Conservation (phyloP, 2,888 invertebrate species). For the Tetropium fuscum region DNA sequence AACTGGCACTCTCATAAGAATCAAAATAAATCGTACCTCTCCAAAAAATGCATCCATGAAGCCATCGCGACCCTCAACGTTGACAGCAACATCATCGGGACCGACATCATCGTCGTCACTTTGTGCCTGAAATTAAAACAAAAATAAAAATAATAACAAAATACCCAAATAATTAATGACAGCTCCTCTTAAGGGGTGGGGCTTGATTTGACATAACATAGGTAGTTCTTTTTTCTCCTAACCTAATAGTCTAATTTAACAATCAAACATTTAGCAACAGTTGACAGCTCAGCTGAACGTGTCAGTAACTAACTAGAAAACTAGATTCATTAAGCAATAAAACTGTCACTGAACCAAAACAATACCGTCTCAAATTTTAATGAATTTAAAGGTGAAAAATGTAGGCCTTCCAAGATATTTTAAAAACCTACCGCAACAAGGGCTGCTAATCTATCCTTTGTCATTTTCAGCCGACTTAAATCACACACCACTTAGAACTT, state of each 20-base stretch:
- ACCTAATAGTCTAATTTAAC: constrained; percentile 53
- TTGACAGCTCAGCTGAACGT: constrained; percentile 27
- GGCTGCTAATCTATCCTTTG: constrained; percentile 97
- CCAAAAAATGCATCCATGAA: constrained; percentile 99
- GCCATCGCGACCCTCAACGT: constrained; percentile 90
- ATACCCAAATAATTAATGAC: constrained; percentile 14
- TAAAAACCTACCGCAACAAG: constrained; percentile 86
- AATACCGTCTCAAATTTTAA: constrained; percentile 20
- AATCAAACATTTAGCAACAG: constrained; percentile 44
- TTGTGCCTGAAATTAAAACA: constrained; percentile 81
- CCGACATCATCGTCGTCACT: constrained; percentile 98
- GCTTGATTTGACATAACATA: constrained; percentile 50
- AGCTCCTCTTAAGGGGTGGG: constrained; percentile 54
- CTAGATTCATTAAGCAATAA: constrained; percentile 10
- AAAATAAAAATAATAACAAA: constrained; percentile 17
- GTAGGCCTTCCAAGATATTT: constrained; percentile 21
- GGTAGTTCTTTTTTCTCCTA: constrained; percentile 51
- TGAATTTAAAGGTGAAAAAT: constrained; percentile 27
- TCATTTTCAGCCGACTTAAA: constrained; percentile 73
- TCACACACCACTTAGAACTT: constrained; percentile 76
- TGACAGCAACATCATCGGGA: constrained; percentile 95
- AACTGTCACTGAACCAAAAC: constrained; percentile 29
- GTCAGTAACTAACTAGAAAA: constrained; percentile 8
- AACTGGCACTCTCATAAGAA: no score
- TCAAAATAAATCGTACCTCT: constrained; percentile 82